These are phyloP conservation scores for Epistrophe eligans DNA, from an alignment of 2,888 invertebrate species.

Conservation along the genomic window DNA sequence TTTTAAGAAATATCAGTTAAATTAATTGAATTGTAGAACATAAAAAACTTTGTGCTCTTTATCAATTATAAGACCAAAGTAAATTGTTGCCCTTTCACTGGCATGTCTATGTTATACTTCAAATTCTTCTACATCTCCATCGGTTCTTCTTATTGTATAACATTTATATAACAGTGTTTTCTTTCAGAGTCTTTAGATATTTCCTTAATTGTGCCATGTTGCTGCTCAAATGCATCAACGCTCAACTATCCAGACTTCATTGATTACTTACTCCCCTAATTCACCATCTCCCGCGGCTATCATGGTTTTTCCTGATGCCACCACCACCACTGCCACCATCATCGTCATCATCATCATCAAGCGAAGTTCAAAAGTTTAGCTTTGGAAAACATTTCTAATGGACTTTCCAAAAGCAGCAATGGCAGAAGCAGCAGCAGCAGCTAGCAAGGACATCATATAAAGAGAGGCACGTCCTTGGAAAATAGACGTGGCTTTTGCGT, in stretches of 20 bases:
- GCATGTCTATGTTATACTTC: neutral
- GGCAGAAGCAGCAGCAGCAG: neutral
- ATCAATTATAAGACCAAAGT: constrained; percentile 12
- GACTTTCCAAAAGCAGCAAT: constrained; percentile 57
- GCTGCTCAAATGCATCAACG: constrained; percentile 40
- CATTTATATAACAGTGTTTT: constrained; percentile 28
- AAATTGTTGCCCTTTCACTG: constrained; percentile 19
- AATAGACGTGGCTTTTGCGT: constrained; percentile 72
- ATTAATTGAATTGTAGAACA: constrained; percentile 12
- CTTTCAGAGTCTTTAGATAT: constrained; percentile 29
- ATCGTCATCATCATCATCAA: constrained; percentile 33
- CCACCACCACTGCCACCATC: neutral
- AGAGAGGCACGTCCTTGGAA: constrained; percentile 38
- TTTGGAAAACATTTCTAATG: constrained; percentile 71
- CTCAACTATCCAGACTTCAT: constrained; percentile 20
- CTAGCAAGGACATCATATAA: constrained; percentile 10
- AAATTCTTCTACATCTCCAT: constrained; percentile 5
- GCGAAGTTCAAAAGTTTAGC: constrained; percentile 70
- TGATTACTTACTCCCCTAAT: constrained; percentile 47
- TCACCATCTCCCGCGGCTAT: too few relatives aligned
- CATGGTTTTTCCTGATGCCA: constrained; percentile 1
- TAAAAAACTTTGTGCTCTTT: constrained; percentile 1
- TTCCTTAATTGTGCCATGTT: constrained; percentile 38
- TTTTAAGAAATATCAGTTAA: constrained; percentile 10
- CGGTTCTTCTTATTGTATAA: constrained; percentile 11